phyloP scores from a whole-genome alignment of 2,888 invertebrate genomes.

The Microdon myrmicae region DNA sequence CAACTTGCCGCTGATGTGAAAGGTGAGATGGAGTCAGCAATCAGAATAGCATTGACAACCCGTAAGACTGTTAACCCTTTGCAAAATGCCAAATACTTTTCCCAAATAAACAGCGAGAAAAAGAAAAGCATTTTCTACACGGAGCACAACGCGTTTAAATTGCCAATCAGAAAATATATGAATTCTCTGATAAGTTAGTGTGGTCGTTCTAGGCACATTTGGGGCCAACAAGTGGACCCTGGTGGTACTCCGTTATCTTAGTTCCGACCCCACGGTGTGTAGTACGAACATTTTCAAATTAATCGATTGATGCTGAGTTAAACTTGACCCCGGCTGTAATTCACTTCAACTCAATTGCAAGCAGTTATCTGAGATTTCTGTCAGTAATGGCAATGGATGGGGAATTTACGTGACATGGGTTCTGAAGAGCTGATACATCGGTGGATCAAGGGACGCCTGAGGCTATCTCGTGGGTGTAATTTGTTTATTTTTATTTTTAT shows the following conservation, averaged over 20 bases:
- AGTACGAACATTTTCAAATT: conserved; percentile 28
- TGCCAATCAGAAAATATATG: conserved; percentile 45
- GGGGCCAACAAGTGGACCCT: not conserved
- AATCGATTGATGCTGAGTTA: conserved; percentile 35
- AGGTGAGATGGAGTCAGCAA: conserved; percentile 19
- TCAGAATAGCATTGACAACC: not conserved
- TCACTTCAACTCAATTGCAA: not conserved
- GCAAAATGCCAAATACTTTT: conserved; percentile 19
- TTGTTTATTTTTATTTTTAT: conserved; percentile 22
- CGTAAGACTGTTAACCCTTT: conserved; percentile 1
- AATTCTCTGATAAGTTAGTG: conserved; percentile 39
- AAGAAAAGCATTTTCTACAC: conserved; percentile 20
- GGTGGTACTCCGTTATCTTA: conserved; percentile 28
- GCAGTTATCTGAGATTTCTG: conserved; percentile 22
- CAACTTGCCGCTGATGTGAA: conserved; percentile 25
- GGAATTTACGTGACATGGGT: conserved; percentile 41
- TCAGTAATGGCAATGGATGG: conserved; percentile 22
- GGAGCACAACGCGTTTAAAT: conserved; percentile 41
- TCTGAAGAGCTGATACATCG: too few species aligned
- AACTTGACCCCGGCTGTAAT: not conserved
- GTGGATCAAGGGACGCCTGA: conserved; percentile 19
- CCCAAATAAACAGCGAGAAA: conserved; percentile 30
- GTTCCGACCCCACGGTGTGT: conserved; percentile 36
- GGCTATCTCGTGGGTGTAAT: conserved; percentile 16
- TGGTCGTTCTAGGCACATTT: conserved; percentile 9